phyloP scores from a whole-genome alignment of 2,113 vertebrate genomes.

The Henicopernis longicauda region DNA sequence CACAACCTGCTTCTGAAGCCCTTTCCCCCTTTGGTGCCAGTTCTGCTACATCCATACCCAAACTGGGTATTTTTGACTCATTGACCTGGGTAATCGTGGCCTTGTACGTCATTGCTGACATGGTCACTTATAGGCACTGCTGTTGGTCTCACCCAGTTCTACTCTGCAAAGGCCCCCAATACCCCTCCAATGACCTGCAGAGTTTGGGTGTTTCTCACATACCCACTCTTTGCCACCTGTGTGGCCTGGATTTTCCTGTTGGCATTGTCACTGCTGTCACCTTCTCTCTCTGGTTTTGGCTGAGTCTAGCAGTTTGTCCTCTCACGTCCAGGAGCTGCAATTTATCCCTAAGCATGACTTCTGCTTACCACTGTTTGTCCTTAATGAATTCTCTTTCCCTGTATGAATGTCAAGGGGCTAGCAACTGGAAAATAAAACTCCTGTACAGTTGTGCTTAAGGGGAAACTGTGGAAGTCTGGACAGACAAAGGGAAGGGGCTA shows the following conservation, averaged over 20 bases:
- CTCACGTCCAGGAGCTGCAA: not conserved
- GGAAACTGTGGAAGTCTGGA: not conserved
- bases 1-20: not conserved
- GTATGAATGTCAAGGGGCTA: not conserved
- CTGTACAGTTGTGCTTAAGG: not conserved
- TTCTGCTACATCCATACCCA: not conserved
- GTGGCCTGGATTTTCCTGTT: not conserved
- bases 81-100: not conserved
- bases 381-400: not conserved
- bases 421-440: not conserved
- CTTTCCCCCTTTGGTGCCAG: fast-evolving
- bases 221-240: not conserved
- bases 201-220: not conserved
- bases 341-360: not conserved
- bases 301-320: not conserved
- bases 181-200: not conserved
- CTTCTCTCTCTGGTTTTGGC: not conserved
- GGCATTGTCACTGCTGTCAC: not conserved
- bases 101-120: not conserved
- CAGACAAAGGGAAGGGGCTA: not conserved
- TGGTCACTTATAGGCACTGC: not conserved
- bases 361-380: not conserved
- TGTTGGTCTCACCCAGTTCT: not conserved
- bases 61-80: not conserved
- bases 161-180: not conserved